A percentile compares a stretch with the other conserved stretches of the same genome.
phyloP scores from a whole-genome alignment of 2,888 invertebrate species.

The Aphodius sticticus region DNA sequence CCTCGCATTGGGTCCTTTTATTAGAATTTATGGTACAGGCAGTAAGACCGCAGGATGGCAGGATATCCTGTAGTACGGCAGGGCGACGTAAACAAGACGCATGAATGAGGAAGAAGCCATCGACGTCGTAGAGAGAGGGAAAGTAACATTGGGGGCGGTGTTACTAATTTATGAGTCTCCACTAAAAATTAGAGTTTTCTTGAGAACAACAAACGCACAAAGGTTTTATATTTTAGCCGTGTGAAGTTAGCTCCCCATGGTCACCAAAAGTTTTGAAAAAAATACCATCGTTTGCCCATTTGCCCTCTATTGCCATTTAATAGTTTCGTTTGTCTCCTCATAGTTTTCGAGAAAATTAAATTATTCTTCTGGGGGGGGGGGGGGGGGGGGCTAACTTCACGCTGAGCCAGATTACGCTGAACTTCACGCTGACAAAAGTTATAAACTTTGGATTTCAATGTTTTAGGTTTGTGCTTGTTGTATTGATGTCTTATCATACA shows the following conservation, averaged over 20 bases:
- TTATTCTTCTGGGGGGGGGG: background rate
- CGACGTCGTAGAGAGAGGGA: background rate
- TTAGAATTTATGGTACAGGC: slow-evolving; percentile 30
- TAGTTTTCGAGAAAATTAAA: background rate
- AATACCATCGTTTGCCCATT: too few species aligned
- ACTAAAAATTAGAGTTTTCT: too few species aligned
- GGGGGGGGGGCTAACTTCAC: slow-evolving; percentile 11
- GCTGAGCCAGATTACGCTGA: background rate
- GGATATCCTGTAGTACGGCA: background rate
- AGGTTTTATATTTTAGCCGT: too few species aligned
- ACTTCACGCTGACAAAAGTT: background rate
- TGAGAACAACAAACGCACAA: too few species aligned
- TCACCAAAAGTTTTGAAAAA: too few species aligned
- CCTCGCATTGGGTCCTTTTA: slow-evolving; percentile 22
- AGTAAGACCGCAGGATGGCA: slow-evolving; percentile 25
- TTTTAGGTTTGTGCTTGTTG: too few species aligned
- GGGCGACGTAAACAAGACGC: slow-evolving; percentile 30
- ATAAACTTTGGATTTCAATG: too few species aligned
- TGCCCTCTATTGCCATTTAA: too few species aligned
- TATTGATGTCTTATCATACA: too few species aligned
- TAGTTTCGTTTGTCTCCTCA: too few species aligned
- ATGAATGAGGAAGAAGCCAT: slow-evolving; percentile 13
- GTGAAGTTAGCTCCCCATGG: too few species aligned
- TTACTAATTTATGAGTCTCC: background rate
- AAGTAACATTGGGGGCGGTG: background rate